A percentile compares a stretch with the other conserved stretches of the same genome.
phyloP scores from a whole-genome alignment of 2,113 vertebrate genomes.

The Cheilinus undulatus region DNA sequence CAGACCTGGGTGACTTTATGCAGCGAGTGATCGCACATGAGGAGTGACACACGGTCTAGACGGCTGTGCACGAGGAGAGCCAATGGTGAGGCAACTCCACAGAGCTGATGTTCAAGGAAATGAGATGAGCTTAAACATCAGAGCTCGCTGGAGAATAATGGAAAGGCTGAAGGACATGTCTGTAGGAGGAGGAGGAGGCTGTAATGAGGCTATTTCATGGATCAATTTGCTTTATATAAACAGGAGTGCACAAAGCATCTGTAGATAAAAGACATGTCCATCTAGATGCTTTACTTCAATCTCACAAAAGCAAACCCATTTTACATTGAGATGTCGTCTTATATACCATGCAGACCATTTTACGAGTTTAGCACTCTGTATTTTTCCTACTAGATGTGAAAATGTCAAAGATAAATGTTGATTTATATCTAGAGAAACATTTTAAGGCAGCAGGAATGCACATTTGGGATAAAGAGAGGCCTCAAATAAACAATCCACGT shows the following conservation, averaged over 20 bases:
- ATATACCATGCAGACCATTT: not conserved
- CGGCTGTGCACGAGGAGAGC: constrained; percentile 8
- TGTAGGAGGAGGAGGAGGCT: not conserved
- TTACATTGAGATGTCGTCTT: not conserved
- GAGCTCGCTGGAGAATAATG: constrained; percentile 11
- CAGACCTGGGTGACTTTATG: constrained; percentile 52
- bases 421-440: not conserved
- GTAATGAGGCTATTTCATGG: not conserved
- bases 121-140: constrained; percentile 25
- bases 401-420: not conserved
- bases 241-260: not conserved
- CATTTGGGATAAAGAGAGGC: not conserved
- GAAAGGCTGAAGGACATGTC: constrained; percentile 17
- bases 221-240: not conserved
- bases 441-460: not conserved
- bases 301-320: not conserved
- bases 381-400: not conserved
- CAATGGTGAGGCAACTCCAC: constrained; percentile 17
- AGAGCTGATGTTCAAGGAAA: constrained; percentile 49
- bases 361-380: not conserved
- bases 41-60: constrained; percentile 42
- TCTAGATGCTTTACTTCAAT: too few relatives aligned
- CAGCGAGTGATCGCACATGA: constrained; percentile 41
- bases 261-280: not conserved
- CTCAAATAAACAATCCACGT: not conserved